Percentiles rank a stretch among this genome's conserved stretches.
Evolutionary conservation across 2,888 invertebrate genomes (phyloP).

Genomic region (Scaptomyza cyrtandrae): DNA sequence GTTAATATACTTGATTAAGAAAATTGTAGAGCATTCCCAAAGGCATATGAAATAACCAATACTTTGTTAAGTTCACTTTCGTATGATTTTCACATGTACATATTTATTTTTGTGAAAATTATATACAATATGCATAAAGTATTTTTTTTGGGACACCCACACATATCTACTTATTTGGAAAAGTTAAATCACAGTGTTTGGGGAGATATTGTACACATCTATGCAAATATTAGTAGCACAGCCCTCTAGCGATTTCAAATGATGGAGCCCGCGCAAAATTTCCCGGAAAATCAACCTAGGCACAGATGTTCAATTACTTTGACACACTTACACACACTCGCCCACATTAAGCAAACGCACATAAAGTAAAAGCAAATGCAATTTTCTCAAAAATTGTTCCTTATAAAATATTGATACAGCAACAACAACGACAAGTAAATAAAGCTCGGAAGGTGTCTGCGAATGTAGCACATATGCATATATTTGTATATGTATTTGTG

Average conservation of each 20-base stretch:
- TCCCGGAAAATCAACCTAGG: slow-evolving; percentile 13
- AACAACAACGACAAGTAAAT: slow-evolving; percentile 9
- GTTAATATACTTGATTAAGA: neutral
- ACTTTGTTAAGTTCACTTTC: slow-evolving; percentile 19
- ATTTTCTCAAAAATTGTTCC: slow-evolving; percentile 73
- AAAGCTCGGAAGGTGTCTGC: slow-evolving; percentile 30
- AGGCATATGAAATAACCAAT: slow-evolving; percentile 15
- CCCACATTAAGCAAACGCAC: slow-evolving; percentile 43
- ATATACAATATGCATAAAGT: slow-evolving; percentile 13
- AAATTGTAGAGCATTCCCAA: neutral
- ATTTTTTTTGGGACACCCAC: neutral
- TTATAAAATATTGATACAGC: slow-evolving; percentile 73
- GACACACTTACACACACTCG: slow-evolving; percentile 15
- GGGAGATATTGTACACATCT: slow-evolving; percentile 41
- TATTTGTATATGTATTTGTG: no score
- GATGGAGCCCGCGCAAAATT: slow-evolving; percentile 26
- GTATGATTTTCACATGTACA: slow-evolving; percentile 14
- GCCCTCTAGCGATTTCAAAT: slow-evolving; percentile 41
- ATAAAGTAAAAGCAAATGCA: slow-evolving; percentile 74
- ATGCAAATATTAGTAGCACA: slow-evolving; percentile 59
- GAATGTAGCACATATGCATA: neutral
- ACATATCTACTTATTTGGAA: slow-evolving; percentile 11
- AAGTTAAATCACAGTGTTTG: slow-evolving; percentile 34
- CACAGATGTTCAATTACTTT: slow-evolving; percentile 53
- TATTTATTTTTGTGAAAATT: slow-evolving; percentile 16